Conservation (phyloP, 2,113 vertebrate species). For the Sprattus sprattus region DNA sequence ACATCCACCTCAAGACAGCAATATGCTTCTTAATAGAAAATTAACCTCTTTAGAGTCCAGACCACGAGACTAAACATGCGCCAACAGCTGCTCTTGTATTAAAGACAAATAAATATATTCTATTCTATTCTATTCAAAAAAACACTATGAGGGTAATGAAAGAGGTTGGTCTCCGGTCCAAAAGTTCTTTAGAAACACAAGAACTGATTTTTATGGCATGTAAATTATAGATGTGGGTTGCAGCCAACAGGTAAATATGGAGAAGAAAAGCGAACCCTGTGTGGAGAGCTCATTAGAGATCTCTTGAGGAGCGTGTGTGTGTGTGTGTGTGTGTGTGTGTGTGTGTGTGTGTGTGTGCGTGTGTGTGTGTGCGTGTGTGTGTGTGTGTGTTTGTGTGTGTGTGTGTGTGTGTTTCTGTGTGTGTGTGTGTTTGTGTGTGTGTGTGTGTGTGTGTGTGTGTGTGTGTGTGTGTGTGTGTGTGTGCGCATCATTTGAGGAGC, state of each 20-base stretch:
- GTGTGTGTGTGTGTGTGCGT: no score
- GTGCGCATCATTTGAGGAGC: no score
- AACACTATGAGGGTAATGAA: neutral
- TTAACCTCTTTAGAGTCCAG: neutral
- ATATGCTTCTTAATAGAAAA: neutral
- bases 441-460: no score
- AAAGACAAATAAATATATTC: no score
- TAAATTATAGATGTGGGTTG: neutral
- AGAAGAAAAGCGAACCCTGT: neutral
- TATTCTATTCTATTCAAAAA: neutral
- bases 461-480: no score
- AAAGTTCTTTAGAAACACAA: neutral
- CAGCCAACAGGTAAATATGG: neutral
- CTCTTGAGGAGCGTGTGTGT: neutral
- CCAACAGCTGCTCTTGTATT: no score
- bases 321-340: no score
- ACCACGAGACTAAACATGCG: no score
- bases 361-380: no score
- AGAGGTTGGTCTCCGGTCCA: neutral
- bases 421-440: no score
- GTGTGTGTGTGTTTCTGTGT: neutral
- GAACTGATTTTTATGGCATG: neutral
- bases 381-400: no score
- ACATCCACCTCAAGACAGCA: neutral
- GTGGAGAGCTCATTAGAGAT: no score